Conservation (phyloP, 1,140 invertebrate species). For the Sitophilus oryzae region DNA sequence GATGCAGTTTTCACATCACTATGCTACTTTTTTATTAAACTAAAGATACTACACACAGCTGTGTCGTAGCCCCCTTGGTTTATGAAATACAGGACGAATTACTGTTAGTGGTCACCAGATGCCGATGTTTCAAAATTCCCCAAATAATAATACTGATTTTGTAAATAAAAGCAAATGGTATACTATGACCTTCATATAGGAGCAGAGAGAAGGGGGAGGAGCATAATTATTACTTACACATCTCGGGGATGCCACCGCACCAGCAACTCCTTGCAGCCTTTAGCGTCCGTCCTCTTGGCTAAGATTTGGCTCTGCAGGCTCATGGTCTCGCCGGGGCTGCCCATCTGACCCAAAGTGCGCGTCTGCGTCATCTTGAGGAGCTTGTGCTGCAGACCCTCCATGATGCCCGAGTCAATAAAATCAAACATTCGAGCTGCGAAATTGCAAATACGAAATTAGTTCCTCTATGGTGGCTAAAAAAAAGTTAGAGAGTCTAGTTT, state of each 20-base stretch:
- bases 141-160: no score
- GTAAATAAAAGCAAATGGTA: no score
- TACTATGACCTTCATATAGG: not conserved
- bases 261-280: slow-evolving; percentile 56
- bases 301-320: slow-evolving; percentile 62
- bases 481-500: no score
- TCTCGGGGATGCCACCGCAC: slow-evolving; percentile 63
- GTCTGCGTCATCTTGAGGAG: slow-evolving; percentile 56
- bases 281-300: slow-evolving; percentile 54
- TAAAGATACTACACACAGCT: no score
- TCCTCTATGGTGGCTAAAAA: no score
- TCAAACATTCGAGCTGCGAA: slow-evolving; percentile 71
- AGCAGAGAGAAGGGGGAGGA: no score
- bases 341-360: slow-evolving; percentile 52
- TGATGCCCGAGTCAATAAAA: slow-evolving; percentile 80
- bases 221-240: slow-evolving; percentile 59
- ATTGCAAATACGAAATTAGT: not conserved
- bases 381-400: slow-evolving; percentile 76
- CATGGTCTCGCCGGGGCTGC: slow-evolving; percentile 50
- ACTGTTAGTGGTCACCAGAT: no score
- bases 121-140: no score
- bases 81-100: no score
- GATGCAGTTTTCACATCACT: no score
- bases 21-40: no score
- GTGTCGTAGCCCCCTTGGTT: no score